Evolutionary conservation across 2,888 invertebrate species (phyloP).

Genomic region (Dione juno): DNA sequence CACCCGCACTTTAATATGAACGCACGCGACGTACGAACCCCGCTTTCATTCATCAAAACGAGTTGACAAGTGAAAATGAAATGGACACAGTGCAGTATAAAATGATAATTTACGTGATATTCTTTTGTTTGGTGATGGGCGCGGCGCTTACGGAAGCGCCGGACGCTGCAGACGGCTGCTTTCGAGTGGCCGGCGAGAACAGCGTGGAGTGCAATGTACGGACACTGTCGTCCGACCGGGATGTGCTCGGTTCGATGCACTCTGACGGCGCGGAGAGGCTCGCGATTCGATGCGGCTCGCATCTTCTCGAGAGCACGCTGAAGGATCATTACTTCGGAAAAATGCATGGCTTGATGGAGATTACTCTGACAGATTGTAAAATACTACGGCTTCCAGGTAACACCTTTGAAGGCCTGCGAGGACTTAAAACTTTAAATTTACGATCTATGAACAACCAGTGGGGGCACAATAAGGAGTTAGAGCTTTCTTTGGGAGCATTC

Average conservation of each 20-base stretch:
- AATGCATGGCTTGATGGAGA: conserved; percentile 90
- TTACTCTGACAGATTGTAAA: conserved; percentile 91
- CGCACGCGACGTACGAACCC: conserved; percentile 62
- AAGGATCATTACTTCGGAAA: conserved; percentile 88
- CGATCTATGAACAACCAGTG: conserved; percentile 92
- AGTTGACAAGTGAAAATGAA: conserved; percentile 77
- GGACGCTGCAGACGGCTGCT: conserved; percentile 74
- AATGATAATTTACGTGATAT: conserved; percentile 81
- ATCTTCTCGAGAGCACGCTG: conserved; percentile 87
- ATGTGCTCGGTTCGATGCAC: conserved; percentile 85
- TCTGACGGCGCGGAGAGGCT: conserved; percentile 89
- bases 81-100: conserved; percentile 80
- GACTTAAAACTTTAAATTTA: conserved; percentile 90
- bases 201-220: conserved; percentile 86
- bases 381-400: conserved; percentile 89
- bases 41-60: conserved; percentile 66
- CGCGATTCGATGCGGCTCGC: conserved; percentile 87
- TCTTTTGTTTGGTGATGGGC: conserved; percentile 82
- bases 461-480: conserved; percentile 88
- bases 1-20: conserved; percentile 68
- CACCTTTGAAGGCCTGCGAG: conserved; percentile 90
- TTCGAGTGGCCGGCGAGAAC: conserved; percentile 72
- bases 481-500: conserved; percentile 88
- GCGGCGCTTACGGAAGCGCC: conserved; percentile 81
- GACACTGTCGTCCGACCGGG: conserved; percentile 87